Conservation (phyloP, 1,140 invertebrate genomes). For the Drosophila aff. region DNA sequence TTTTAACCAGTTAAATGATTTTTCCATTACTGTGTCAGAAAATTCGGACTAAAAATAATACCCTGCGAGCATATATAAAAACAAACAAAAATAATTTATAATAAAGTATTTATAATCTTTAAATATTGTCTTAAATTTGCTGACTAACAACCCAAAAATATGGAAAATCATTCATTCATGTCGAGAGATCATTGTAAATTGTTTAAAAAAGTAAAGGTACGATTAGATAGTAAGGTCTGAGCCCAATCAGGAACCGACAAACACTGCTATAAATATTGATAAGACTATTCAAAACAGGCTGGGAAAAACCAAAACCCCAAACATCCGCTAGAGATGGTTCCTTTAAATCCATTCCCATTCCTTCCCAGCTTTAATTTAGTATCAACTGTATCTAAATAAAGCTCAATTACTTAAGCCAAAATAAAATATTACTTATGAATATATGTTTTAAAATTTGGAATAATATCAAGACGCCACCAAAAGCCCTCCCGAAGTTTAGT, state of each 20-base stretch:
- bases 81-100: background rate
- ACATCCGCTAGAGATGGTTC: background rate
- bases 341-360: background rate
- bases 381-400: background rate
- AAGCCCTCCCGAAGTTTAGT: background rate
- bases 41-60: too few relatives aligned
- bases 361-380: background rate
- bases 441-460: background rate
- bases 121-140: background rate
- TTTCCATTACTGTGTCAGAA: too few relatives aligned
- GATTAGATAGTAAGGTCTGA: conserved; percentile 9
- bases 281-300: conserved; percentile 6
- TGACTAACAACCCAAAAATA: background rate
- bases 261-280: conserved; percentile 5
- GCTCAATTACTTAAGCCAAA: too few relatives aligned
- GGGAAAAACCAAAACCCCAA: background rate
- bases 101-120: background rate
- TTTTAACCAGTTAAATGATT: too few relatives aligned
- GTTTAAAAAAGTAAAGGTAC: background rate
- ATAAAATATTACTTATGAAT: background rate
- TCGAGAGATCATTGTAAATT: background rate
- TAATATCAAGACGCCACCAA: background rate
- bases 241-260: background rate
- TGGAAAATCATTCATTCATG: conserved; percentile 6
- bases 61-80: too few relatives aligned